phyloP scores from a whole-genome alignment of 2,797 vertebrate genomes.

The Halcyon smyrnensis region DNA sequence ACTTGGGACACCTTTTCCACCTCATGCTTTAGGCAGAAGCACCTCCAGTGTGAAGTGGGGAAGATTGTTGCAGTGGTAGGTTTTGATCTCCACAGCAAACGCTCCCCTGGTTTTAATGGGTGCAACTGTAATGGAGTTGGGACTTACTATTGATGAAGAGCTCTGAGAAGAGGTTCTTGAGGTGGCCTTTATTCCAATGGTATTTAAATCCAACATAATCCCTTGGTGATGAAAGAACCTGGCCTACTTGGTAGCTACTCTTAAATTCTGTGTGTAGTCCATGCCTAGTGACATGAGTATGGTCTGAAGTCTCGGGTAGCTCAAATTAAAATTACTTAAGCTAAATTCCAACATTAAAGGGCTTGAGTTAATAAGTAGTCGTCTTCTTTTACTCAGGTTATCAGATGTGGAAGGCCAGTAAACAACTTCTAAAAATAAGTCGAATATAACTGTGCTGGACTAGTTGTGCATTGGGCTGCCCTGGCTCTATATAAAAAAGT shows the following conservation, averaged over 20 bases:
- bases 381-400: background rate
- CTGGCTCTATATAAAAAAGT: background rate
- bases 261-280: fast-evolving
- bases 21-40: background rate
- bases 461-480: background rate
- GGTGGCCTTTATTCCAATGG: background rate
- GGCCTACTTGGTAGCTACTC: background rate
- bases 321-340: background rate
- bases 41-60: fast-evolving
- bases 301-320: background rate
- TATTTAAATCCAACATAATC: background rate
- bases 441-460: background rate
- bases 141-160: background rate
- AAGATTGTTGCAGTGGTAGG: background rate
- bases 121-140: background rate
- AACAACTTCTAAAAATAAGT: slow-evolving; percentile 7
- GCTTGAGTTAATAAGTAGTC: background rate
- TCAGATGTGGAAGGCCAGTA: background rate
- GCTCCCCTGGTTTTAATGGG: background rate
- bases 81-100: background rate
- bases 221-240: background rate
- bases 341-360: background rate
- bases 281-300: fast-evolving
- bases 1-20: background rate
- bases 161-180: background rate